phyloP scores from a whole-genome alignment of 2,888 invertebrate genomes.

The Drosophila pseudotakahashii region DNA sequence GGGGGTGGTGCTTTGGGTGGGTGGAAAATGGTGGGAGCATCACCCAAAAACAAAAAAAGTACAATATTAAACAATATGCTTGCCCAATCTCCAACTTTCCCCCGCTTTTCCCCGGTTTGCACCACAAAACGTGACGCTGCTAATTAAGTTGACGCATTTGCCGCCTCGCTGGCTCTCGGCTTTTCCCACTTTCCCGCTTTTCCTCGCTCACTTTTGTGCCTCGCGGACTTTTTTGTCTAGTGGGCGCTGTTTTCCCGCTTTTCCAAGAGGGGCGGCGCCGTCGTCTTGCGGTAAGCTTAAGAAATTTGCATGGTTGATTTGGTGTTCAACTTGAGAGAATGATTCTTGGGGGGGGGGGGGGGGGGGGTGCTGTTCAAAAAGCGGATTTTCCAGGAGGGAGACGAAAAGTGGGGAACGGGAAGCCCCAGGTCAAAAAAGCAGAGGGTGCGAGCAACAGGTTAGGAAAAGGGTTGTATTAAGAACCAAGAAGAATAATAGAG shows the following conservation, averaged over 20 bases:
- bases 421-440: conserved; percentile 3
- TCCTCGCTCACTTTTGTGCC: conserved; percentile 33
- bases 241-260: conserved; percentile 8
- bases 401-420: too few relatives aligned
- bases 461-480: background rate
- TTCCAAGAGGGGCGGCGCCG: conserved; percentile 15
- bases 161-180: conserved; percentile 51
- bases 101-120: background rate
- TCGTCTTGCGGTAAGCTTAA: conserved; percentile 65
- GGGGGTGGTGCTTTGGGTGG: conserved; percentile 8
- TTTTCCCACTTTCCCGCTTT: conserved; percentile 25
- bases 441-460: conserved; percentile 15
- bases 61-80: conserved; percentile 76
- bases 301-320: conserved; percentile 78
- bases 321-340: conserved; percentile 40
- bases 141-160: conserved; percentile 79
- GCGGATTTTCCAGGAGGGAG: background rate
- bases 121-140: conserved; percentile 73
- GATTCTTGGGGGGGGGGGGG: background rate
- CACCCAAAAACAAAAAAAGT: conserved; percentile 29
- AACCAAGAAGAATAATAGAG: background rate
- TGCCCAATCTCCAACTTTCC: conserved; percentile 5
- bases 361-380: conserved; percentile 1
- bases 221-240: conserved; percentile 47
- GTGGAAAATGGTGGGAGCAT: conserved; percentile 13